phyloP scores from a whole-genome alignment of 2,888 invertebrate genomes.

The Hydraecia micacea region DNA sequence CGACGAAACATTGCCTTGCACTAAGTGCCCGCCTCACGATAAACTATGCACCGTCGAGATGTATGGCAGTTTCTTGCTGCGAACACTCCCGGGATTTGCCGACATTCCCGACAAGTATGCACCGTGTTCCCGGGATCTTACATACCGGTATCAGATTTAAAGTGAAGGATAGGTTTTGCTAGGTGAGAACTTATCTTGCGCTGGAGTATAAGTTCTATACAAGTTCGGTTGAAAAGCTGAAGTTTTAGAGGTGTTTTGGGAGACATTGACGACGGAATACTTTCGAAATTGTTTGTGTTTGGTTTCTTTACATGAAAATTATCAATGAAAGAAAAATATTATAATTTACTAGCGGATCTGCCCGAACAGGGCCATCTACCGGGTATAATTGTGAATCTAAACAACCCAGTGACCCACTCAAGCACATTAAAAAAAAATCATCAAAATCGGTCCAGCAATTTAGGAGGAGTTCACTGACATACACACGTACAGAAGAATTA shows the following conservation, averaged over 20 bases:
- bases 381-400: no score
- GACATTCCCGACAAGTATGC: constrained; percentile 61
- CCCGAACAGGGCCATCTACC: no score
- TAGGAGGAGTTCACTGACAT: no score
- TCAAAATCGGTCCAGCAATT: no score
- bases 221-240: constrained; percentile 46
- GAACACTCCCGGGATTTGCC: constrained; percentile 66
- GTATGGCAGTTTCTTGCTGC: constrained; percentile 69
- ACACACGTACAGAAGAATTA: no score
- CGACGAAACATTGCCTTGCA: constrained; percentile 41
- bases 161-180: constrained; percentile 57
- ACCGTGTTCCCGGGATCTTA: constrained; percentile 53
- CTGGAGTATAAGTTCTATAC: constrained; percentile 18
- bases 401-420: no score
- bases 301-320: background rate
- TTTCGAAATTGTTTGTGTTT: background rate
- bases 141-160: constrained; percentile 64
- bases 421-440: no score
- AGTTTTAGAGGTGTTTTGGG: constrained; percentile 47
- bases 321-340: background rate
- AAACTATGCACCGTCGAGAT: constrained; percentile 75
- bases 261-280: constrained; percentile 3
- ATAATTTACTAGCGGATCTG: background rate
- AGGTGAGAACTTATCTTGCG: constrained; percentile 52
- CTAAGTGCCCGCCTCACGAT: constrained; percentile 64